Base-by-base conservation (phyloP, 2,888 invertebrate species). In the Aporophyla lueneburgensis region DNA sequence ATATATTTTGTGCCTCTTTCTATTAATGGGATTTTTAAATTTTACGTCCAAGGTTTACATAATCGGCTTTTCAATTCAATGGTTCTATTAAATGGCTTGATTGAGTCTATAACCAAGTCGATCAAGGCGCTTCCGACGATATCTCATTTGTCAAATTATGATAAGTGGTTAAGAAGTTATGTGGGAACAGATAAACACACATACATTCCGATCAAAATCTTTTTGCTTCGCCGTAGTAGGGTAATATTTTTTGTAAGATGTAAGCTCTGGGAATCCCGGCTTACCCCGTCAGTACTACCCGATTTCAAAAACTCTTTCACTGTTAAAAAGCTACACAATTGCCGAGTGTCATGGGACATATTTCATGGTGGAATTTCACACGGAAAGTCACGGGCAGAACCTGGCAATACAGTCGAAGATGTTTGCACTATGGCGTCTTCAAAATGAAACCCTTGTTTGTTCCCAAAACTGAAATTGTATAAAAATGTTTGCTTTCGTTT, bases 401-500 rank as follows among this genome's bases (percentile, higher is more conserved):
- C 5, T 0, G 5, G 51, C 27, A 51, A 67, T 12, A 46, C 33
- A 49, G 46, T 49, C 19, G 19, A 56, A 69, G 7, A 46, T n/a
- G 46, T 70, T 10, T 49, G 40, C 27, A 46, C 5, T 59, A n/a
- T 21, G 59, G 33, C 19, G 33, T 54, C 63, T 49, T 40, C n/a
- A 66, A 70, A 66, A 61, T 33, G n/a, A 5, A 40, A 40, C 12
- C 14, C 51, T 66, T 71, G 19, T 75, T 78, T 75, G 82, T 69
- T 69, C 12, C 68, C 69, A 78, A 76, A 85, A 61, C 24, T 49
- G 0, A 62, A 74, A 70, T 49, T 51, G 68, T n/a, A 33, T 54
- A 7, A 72, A 77, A 71, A 68, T 81, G 24, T 85, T 75, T 73
- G 58, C 65, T 58, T 69, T 59, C 54, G 6, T 61, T 69, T 76